Evolutionary conservation across 2,797 vertebrate species (phyloP), one percentile per base, ranked within the genome.

Genomic region (Apogon talboti): DNA sequence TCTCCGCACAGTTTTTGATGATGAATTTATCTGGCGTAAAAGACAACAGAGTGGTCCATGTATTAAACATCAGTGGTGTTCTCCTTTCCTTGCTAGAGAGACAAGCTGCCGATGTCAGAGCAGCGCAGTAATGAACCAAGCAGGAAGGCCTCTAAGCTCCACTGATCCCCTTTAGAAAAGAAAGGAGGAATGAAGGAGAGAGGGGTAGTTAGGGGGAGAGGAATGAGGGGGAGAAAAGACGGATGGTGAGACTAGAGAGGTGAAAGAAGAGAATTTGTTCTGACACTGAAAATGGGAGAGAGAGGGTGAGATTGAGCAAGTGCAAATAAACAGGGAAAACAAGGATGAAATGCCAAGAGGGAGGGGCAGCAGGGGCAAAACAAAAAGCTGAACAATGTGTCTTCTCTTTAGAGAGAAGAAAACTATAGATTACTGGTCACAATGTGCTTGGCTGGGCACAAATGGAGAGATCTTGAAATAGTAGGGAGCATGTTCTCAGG

Each of bases 391-490:
- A 85, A 81, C 79, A 72, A 54, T 82, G 67, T 74, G 79, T 84
- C 71, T 77, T 85, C 66, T 79, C 81, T 85, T 86, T 74, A 67
- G 81, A 85, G 73, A 72, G 79, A 83, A 77, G 71, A 82, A 88
- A 90, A 89, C 83, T 78, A 86, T 82, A 92, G 90, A 94, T 93
- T 86, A 91, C 82, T 78, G 82, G 63, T 84, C 83, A 86, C 84
- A 90, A 85, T 92, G 87, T 87, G 82, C 87, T 89, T 85, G 74
- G 80, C 83, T 92, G 85, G 83, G 78, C 90, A 88, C 79, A 90
- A 91, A 92, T 81, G 60, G 79, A 85, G 76, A 85, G 86, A 86
- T 83, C 76, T 80, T 83, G 83, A 87, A 91, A 87, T 82, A 85
- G 76, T 76, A 64, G 73, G 79, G 75, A 84, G 77, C 67, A 58